A percentile compares a stretch with the other conserved stretches of the same genome.
These are phyloP conservation scores for Hycleus cichorii DNA, from an alignment of 1,140 invertebrate genomes.

Conservation along the genomic window DNA sequence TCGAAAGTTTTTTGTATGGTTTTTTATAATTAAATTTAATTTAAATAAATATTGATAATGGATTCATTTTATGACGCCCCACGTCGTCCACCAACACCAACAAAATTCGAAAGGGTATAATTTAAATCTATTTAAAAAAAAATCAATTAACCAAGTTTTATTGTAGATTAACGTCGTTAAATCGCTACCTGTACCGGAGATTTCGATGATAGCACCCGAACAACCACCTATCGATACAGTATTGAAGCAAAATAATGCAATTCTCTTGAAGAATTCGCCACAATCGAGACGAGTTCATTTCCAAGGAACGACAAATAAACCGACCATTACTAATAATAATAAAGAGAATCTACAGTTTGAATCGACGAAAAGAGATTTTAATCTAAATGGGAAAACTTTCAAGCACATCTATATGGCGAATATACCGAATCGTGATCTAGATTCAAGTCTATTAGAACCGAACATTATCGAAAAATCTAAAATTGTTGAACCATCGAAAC, in stretches of 20 bases:
- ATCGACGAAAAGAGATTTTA: not conserved
- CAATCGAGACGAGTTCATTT: constrained; percentile 23
- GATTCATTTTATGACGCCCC: constrained; percentile 38
- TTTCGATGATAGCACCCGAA: constrained; percentile 25
- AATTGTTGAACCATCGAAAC: not conserved
- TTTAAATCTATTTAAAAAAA: constrained; percentile 6
- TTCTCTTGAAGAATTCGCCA: constrained; percentile 23
- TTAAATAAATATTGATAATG: constrained; percentile 16
- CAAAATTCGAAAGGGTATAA: constrained; percentile 25
- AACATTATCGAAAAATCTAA: not conserved
- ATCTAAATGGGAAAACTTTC: constrained; percentile 20
- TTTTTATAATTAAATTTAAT: no score
- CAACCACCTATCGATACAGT: constrained; percentile 8
- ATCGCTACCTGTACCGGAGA: constrained; percentile 31
- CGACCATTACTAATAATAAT: not conserved
- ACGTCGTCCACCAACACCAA: constrained; percentile 25
- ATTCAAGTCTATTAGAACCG: constrained; percentile 36
- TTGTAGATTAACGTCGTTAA: constrained; percentile 21
- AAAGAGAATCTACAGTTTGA: constrained; percentile 2
- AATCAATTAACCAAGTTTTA: constrained; percentile 5
- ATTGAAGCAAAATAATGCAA: constrained; percentile 8
- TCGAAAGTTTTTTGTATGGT: no score
- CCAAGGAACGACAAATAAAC: constrained; percentile 8
- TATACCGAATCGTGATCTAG: constrained; percentile 35
- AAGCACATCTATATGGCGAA: constrained; percentile 38